Base-by-base conservation (phyloP, 2,888 invertebrate genomes). In the Sarcophaga subvicina region DNA sequence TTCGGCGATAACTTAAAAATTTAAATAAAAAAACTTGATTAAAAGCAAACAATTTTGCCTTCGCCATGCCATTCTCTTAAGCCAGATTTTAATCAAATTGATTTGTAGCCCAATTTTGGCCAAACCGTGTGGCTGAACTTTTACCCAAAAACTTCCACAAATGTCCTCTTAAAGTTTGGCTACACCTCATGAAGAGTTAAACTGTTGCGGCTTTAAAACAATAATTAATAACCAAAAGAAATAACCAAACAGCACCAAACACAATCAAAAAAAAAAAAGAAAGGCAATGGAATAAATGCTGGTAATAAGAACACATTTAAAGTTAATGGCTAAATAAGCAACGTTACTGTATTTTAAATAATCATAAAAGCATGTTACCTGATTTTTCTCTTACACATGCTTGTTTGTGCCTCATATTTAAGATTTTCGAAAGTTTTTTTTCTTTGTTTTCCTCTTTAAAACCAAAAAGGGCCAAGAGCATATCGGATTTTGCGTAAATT, bases 81-180 rank as follows among this genome's bases (percentile, higher is more conserved):
- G 12, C 14, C 66, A 47, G 87, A 87, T 84, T 75, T 25, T 71
- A 75, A 84, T 87, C 87, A 75, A 81, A 84, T 71, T 87, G 87
- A 87, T 87, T 87, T 87, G 87, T 72, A 27, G 77, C 75, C 45
- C 47, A 77, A 70, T 69, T 83, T 71, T 59, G n/a, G 10, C 22
- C 47, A 69, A 72, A 70, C 66, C 22, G 22, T 10, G 3, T 20
- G 20, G 11, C 20, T 69, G 12, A 47, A 85, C 80, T 76, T 85
- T 84, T 85, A 85, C 80, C 37, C 37, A 63, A 59, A 78, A 54
- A 54, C 54, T 54, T 54, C 17, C 17, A 27, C 62, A 72, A 73
- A 78, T 83, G 83, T 83, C 83, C 78, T 83, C 83, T 27, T 83
- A 4, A 66, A 54, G 12, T 14, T 54, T 12, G 54, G 5, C 71